Base-by-base conservation (phyloP, 2,797 vertebrate species). In the Phalanger gymnotis region DNA sequence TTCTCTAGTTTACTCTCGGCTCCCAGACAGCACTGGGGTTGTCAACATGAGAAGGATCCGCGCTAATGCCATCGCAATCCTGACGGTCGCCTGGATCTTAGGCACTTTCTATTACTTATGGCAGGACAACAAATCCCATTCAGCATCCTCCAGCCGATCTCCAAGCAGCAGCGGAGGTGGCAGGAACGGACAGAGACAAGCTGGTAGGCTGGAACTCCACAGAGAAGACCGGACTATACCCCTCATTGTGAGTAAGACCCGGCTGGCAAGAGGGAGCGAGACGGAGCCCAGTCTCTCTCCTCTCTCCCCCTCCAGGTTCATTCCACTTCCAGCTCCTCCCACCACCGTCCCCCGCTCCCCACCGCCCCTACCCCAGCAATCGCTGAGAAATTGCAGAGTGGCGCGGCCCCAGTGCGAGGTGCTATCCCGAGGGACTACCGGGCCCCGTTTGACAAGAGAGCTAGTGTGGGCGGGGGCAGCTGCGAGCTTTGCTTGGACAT, bases 41-140 rank as follows among this genome's bases (percentile, higher is more conserved):
- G 98, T 98, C 99, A 99, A 98, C 98, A 99, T 99, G 99, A 99
- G 99, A 98, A 99, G 99, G 99, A 99, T 99, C 98, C 99, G 99
- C 99, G 99, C 99, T 98, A 99, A 99, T 99, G 99, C 99, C 99
- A 99, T 99, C 98, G 99, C 99, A 93, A 99, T 99, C 98, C 99
- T 99, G 98, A 99, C 99, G 28, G 99, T 99, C 90, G 99, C 99
- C 95, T 99, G 99, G 99, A 99, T 99, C 99, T 98, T 99, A 98
- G 99, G 99, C 94, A 99, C 99, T 98, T 99, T 99, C 98, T 99
- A 99, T 99, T 99, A 99, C 99, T 99, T 99, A 99, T 99, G 99
- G 99, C 99, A 99, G 99, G 99, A 99, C 99, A 99, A 98, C 98
- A 99, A 99, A 97, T 99, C 99, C 30, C 99, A 99, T 97, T 98